phyloP scores from a whole-genome alignment of 2,113 vertebrate genomes.

The Spheniscus mendiculus region DNA sequence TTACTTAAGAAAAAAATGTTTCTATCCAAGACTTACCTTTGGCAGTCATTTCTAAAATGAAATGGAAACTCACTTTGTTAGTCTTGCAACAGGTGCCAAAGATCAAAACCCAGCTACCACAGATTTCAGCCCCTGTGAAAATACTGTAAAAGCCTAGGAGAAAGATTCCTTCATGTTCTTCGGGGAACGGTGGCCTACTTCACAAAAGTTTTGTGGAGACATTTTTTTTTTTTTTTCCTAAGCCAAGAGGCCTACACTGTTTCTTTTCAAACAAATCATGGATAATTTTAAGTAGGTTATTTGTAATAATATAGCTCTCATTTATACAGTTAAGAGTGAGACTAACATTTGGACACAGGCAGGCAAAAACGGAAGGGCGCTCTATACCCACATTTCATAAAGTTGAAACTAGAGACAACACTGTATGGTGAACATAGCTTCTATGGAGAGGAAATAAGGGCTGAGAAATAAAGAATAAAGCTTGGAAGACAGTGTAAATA shows the following conservation, averaged over 20 bases:
- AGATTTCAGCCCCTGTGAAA: not conserved
- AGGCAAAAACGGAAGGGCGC: not conserved
- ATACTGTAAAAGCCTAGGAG: not conserved
- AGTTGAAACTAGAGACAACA: not conserved
- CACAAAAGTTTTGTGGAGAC: not conserved
- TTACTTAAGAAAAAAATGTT: not conserved
- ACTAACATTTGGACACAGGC: not conserved
- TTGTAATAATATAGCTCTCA: not conserved
- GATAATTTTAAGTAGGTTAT: not conserved
- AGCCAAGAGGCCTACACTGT: fast-evolving
- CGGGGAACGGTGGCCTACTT: not conserved
- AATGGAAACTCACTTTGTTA: not conserved
- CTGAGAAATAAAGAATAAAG: not conserved
- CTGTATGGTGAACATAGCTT: fast-evolving
- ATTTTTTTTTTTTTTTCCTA: fast-evolving
- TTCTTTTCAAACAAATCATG: not conserved
- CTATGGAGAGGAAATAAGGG: not conserved
- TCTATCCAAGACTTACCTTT: not conserved
- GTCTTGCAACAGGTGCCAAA: not conserved
- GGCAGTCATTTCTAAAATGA: not conserved
- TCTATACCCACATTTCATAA: not conserved
- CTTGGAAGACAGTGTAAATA: not conserved
- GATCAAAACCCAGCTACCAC: not conserved
- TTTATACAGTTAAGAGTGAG: not conserved
- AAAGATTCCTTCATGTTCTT: not conserved